Evolutionary conservation across 2,797 vertebrate species (phyloP).

Genomic region (Eremophila alpestris): DNA sequence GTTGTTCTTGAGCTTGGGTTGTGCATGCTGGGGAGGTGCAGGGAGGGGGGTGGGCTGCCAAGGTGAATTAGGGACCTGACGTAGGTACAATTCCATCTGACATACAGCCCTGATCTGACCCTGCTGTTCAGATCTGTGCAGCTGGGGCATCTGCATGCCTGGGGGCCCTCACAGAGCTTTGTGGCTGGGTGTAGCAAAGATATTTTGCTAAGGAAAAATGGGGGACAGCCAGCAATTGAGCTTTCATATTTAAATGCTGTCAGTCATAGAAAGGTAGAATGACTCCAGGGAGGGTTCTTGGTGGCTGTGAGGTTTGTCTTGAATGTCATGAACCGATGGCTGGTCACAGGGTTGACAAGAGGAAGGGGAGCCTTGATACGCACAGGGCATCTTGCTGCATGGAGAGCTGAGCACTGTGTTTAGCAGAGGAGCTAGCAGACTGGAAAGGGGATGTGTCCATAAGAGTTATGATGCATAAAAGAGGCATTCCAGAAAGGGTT

Average conservation of each 20-base stretch:
- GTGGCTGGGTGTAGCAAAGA: background rate
- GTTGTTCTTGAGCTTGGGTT: background rate
- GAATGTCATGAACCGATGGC: background rate
- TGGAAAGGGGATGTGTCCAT: rapidly evolving
- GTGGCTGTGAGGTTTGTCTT: background rate
- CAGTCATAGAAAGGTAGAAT: background rate
- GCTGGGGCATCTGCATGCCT: background rate
- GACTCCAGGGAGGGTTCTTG: background rate
- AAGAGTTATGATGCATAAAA: background rate
- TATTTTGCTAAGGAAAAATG: background rate
- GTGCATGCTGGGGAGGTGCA: background rate
- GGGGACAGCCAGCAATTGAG: background rate
- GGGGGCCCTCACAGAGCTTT: background rate
- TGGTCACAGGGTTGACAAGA: background rate
- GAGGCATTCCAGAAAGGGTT: background rate
- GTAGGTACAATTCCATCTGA: background rate
- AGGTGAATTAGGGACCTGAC: background rate
- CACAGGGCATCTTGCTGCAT: background rate
- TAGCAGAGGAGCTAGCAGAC: background rate
- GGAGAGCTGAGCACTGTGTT: background rate
- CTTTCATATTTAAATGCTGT: background rate
- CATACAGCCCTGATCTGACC: background rate
- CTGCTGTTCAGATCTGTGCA: rapidly evolving
- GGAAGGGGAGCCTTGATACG: background rate
- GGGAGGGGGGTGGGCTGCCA: background rate